These are phyloP conservation scores for Gryllus longicercus DNA, from an alignment of 2,888 invertebrate genomes.

Conservation along the genomic window DNA sequence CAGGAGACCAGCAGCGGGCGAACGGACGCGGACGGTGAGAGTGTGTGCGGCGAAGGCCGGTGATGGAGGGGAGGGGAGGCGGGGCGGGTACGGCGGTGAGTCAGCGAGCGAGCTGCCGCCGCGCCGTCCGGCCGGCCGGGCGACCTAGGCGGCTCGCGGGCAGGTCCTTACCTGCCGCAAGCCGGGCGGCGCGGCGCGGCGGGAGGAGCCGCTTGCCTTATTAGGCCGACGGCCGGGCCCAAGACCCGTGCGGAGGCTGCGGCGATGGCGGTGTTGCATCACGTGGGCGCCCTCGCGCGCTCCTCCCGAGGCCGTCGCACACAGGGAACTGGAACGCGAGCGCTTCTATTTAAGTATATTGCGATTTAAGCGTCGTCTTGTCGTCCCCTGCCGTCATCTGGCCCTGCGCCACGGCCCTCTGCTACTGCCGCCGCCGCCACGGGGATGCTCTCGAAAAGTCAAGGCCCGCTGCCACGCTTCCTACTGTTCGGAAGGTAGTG, in stretches of 20 bases:
- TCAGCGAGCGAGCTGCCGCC: not conserved
- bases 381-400: no score
- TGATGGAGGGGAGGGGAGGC: not conserved
- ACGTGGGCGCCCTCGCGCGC: not conserved
- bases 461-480: no score
- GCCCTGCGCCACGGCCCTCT: no score
- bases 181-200: not conserved
- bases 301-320: not conserved
- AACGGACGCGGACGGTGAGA: no score
- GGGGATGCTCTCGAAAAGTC: no score
- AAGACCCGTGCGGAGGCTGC: not conserved
- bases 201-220: not conserved
- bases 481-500: no score
- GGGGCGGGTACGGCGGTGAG: not conserved
- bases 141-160: no score
- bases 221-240: not conserved
- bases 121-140: no score
- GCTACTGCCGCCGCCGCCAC: no score
- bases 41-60: no score
- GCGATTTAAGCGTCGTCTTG: no score
- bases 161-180: slow-evolving; percentile 3
- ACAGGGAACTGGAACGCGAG: not conserved
- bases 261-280: not conserved
- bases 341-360: not conserved
- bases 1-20: no score